Evolutionary conservation across 2,888 invertebrate genomes (phyloP), one percentile per base, ranked within the genome.

Genomic region (Dimorphilus gyrociliatus): DNA sequence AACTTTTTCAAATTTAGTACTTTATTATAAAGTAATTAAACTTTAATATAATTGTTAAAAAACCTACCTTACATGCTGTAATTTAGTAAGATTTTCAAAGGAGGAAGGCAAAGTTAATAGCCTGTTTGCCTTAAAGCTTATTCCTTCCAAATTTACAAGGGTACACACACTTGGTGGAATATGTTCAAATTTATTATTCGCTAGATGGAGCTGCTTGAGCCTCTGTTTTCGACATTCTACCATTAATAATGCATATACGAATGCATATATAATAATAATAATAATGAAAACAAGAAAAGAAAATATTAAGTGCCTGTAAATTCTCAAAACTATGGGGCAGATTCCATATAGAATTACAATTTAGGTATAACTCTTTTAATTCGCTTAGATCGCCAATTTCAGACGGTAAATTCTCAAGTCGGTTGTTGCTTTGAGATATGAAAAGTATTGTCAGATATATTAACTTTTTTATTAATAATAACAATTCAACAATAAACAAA

Each of bases 101-200:
- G 55, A 53, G 10, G 45, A 41, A 2, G 57, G 47, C 3, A 60
- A 37, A 28, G 40, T 46, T 14, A 41, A 38, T 1, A 60, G 39
- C 14, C 46, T 39, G 36, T 60, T 60, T 5, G 29, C 27, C 10
- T 30, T 28, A 2, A 48, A 16, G 21, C 40, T 33, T 3, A 47
- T 24, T 6, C 25, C 29, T 21, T 38, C 37, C 14, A 47, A 31
- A 2, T 31, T 25, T n/a, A 23, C 24, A 29, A 45, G 14, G 10
- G 25, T 18, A 14, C 39, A 39, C 15, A 48, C 27, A 4, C 19
- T 25, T 3, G 30, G 23, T 2, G 45, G 46, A n/a, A 46, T 37
- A 29, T 53, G 49, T 30, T 55, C 55, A 34, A 59, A 51, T 24
- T 37, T 39, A 39, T 60, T 60, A 29, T 51, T 45, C 3, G 50